Conservation (phyloP, 2,113 vertebrate genomes). For the Ailurus styani region DNA sequence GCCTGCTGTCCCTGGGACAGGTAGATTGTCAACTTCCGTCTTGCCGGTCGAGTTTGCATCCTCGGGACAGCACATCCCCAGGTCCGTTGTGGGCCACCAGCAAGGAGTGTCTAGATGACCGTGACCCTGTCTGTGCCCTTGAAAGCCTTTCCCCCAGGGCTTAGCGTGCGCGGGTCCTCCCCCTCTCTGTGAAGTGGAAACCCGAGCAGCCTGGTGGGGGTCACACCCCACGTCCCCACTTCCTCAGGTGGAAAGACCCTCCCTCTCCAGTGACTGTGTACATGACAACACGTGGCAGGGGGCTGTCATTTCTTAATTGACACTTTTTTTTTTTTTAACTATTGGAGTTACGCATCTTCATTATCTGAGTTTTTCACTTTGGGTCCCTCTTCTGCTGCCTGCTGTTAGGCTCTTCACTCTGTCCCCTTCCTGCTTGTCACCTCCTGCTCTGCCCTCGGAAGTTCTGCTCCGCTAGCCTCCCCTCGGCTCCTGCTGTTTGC, state of each 20-base stretch:
- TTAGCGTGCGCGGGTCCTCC: not conserved
- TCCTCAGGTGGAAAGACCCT: not conserved
- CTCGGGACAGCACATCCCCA: not conserved
- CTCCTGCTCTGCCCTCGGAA: too few species aligned
- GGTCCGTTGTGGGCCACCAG: not conserved
- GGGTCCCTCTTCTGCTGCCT: not conserved
- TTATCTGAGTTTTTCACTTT: not conserved
- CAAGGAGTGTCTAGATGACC: not conserved
- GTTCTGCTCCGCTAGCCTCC: not conserved
- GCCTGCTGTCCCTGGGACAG: not conserved
- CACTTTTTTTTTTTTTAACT: not conserved
- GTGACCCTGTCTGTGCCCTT: not conserved
- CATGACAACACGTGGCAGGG: accelerated
- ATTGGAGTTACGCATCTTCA: too few species aligned
- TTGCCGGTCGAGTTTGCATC: not conserved
- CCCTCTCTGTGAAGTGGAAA: not conserved
- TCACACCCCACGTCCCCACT: accelerated
- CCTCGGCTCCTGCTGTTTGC: not conserved
- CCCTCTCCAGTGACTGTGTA: accelerated
- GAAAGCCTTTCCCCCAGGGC: not conserved
- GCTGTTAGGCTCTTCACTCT: not conserved
- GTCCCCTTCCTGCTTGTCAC: not conserved
- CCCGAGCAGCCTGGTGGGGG: accelerated
- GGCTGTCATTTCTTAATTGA: not conserved
- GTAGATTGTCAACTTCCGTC: accelerated